Percentiles rank a stretch among this genome's conserved stretches.
Evolutionary conservation across 1,140 invertebrate species (phyloP).

Genomic region (Plutomurus gul): DNA sequence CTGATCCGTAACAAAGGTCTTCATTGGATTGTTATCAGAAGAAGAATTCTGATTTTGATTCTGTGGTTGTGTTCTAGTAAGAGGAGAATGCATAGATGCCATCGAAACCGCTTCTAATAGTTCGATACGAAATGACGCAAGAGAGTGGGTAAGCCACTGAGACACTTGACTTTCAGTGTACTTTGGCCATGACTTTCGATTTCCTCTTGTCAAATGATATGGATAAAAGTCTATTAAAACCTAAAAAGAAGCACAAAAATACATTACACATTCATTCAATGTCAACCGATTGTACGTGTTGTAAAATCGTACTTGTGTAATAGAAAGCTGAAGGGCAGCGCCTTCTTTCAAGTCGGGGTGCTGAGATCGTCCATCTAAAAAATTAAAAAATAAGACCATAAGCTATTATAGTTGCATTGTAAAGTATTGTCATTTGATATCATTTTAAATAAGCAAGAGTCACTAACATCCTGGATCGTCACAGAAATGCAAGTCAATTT

Average conservation of each 20-base stretch:
- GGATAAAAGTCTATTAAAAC: constrained; percentile 96
- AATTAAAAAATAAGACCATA: neutral
- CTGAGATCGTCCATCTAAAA: constrained; percentile 74
- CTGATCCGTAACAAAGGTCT: constrained; percentile 72
- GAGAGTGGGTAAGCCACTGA: constrained; percentile 74
- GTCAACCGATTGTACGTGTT: neutral
- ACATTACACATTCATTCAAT: neutral
- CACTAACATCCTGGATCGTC: constrained; percentile 86
- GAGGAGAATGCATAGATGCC: constrained; percentile 45
- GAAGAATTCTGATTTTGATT: neutral
- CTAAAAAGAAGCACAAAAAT: constrained; percentile 58
- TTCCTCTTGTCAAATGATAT: constrained; percentile 86
- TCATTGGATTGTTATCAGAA: constrained; percentile 62
- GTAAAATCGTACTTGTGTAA: constrained; percentile 60
- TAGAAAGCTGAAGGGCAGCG: constrained; percentile 89
- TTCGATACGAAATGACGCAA: constrained; percentile 67
- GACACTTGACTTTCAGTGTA: constrained; percentile 67
- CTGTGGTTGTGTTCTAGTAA: constrained; percentile 33
- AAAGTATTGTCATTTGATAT: neutral
- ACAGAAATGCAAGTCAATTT: constrained; percentile 95
- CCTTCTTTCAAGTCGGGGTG: constrained; percentile 84
- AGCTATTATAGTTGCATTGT: too few relatives aligned
- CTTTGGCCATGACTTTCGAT: constrained; percentile 84
- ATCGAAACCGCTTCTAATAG: constrained; percentile 53
- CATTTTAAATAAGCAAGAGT: neutral